These are phyloP conservation scores for Fabriciana adippe DNA, from an alignment of 2,888 invertebrate species.

Conservation along the genomic window DNA sequence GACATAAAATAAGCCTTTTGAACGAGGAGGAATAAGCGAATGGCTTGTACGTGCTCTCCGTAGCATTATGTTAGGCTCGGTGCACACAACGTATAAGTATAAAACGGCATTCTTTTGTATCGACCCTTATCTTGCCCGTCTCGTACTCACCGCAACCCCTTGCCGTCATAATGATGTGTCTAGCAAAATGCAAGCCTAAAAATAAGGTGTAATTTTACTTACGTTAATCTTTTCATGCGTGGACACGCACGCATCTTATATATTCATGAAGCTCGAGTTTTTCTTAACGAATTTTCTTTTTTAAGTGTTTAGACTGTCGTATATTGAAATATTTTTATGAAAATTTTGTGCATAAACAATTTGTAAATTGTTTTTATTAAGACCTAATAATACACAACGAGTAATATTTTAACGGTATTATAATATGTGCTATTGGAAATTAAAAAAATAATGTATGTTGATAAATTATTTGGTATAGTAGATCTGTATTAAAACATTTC, in stretches of 20 bases:
- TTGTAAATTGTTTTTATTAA: neutral
- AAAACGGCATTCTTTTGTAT: constrained; percentile 44
- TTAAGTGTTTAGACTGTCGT: constrained; percentile 11
- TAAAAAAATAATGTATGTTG: too few relatives aligned
- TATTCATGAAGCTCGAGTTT: constrained; percentile 16
- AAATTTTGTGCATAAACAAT: neutral
- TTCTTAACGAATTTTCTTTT: constrained; percentile 12
- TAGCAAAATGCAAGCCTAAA: constrained; percentile 66
- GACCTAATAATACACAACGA: too few relatives aligned
- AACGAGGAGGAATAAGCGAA: constrained; percentile 46
- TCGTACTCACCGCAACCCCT: constrained; percentile 56
- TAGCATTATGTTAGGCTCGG: constrained; percentile 45
- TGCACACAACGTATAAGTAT: constrained; percentile 43
- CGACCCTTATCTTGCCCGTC: constrained; percentile 46
- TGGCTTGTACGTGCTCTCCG: constrained; percentile 46
- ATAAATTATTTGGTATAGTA: too few relatives aligned
- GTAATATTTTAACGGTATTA: too few relatives aligned
- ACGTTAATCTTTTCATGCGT: constrained; percentile 28
- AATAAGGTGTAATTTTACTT: constrained; percentile 59
- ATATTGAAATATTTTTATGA: constrained; percentile 10
- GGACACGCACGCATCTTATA: constrained; percentile 28
- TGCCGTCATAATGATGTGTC: constrained; percentile 75
- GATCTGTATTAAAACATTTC: too few relatives aligned
- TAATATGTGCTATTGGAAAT: too few relatives aligned
- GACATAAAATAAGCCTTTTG: constrained; percentile 45